Evolutionary conservation across 2,113 vertebrate genomes (phyloP).

Genomic region (Neogobius melanostomus): DNA sequence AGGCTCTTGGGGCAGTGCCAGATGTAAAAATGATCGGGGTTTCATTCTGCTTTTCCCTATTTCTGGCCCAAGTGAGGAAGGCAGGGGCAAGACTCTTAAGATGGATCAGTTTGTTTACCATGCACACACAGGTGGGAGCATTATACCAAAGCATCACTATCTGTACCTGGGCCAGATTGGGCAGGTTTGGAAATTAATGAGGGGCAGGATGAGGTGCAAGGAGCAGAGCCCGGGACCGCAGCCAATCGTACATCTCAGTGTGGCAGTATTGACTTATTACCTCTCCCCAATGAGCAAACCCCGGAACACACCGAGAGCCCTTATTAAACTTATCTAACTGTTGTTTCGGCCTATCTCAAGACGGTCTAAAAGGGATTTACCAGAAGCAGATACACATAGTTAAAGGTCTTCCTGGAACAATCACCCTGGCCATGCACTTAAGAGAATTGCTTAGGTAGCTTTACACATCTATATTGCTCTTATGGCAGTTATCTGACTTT

Average conservation of each 20-base stretch:
- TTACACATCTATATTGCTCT: not conserved
- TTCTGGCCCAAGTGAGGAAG: constrained; percentile 17
- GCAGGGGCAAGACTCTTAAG: constrained; percentile 9
- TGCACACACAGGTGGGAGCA: constrained; percentile 48
- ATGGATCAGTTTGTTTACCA: constrained; percentile 49
- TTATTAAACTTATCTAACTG: constrained; percentile 38
- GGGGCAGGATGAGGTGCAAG: constrained; percentile 32
- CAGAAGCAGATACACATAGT: constrained; percentile 8
- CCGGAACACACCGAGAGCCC: constrained; percentile 32
- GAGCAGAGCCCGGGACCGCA: constrained; percentile 29
- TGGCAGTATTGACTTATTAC: constrained; percentile 52
- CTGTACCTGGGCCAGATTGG: constrained; percentile 40
- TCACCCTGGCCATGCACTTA: constrained; percentile 6
- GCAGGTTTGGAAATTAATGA: constrained; percentile 49
- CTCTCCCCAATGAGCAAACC: constrained; percentile 39
- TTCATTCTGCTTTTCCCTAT: constrained; percentile 11
- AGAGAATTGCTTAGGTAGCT: constrained; percentile 23
- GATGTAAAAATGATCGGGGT: constrained; percentile 33
- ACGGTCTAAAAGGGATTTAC: constrained; percentile 21
- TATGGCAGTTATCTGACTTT: not conserved
- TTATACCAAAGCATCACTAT: constrained; percentile 21
- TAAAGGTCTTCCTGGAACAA: constrained; percentile 23
- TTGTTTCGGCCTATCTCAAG: constrained; percentile 15
- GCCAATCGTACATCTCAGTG: constrained; percentile 41
- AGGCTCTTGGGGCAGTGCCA: constrained; percentile 42